phyloP scores from a whole-genome alignment of 1,140 invertebrate species.

The Plodia interpunctella region DNA sequence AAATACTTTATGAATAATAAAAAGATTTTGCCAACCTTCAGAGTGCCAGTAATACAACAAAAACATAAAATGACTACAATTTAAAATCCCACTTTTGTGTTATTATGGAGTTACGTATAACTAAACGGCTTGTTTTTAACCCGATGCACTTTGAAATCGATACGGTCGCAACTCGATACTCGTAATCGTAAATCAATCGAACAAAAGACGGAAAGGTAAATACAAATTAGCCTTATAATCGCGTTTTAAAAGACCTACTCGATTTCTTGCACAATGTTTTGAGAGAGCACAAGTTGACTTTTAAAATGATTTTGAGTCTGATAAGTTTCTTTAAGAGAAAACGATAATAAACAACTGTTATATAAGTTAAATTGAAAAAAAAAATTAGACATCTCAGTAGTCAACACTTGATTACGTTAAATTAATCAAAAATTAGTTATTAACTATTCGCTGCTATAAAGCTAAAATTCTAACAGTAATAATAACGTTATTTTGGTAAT shows the following conservation, averaged over 20 bases:
- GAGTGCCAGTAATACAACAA: background rate
- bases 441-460: too few species aligned
- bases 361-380: too few species aligned
- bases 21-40: too few species aligned
- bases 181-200: constrained; percentile 56
- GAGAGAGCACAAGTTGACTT: background rate
- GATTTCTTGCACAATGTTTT: constrained; percentile 5
- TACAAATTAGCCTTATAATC: constrained; percentile 65
- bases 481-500: too few species aligned
- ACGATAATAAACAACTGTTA: too few species aligned
- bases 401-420: too few species aligned
- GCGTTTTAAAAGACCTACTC: constrained; percentile 24
- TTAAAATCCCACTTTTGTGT: background rate
- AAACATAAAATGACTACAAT: background rate
- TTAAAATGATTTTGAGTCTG: too few species aligned
- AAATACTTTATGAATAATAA: too few species aligned
- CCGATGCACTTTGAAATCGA: constrained; percentile 36
- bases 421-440: too few species aligned
- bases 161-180: constrained; percentile 39
- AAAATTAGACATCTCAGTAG: too few species aligned
- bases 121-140: constrained; percentile 23
- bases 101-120: constrained; percentile 18
- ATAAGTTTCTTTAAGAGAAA: too few species aligned
- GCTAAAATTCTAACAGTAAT: too few species aligned
- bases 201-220: constrained; percentile 61